phyloP scores from a whole-genome alignment of 2,113 vertebrate species.

The Periophthalmodon schlosseri region DNA sequence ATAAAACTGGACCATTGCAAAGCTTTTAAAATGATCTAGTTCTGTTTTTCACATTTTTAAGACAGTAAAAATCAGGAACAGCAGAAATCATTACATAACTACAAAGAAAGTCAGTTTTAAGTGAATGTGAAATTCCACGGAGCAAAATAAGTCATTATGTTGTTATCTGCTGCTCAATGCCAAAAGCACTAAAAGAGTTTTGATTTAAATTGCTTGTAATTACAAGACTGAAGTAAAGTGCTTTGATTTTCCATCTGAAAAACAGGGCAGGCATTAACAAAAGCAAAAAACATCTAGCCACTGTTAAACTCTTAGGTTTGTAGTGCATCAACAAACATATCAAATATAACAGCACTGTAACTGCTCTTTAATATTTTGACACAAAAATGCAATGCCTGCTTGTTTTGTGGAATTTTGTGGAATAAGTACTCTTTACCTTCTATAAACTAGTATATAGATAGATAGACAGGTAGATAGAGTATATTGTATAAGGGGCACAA shows the following conservation, averaged over 20 bases:
- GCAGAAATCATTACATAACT: neutral
- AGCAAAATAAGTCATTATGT: conserved; percentile 6
- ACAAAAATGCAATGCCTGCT: no score
- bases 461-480: no score
- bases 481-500: no score
- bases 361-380: no score
- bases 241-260: neutral
- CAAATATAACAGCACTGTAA: neutral
- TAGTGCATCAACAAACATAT: neutral
- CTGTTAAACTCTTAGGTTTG: neutral
- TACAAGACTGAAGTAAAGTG: conserved; percentile 23
- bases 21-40: no score
- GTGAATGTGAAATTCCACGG: conserved; percentile 1
- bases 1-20: no score
- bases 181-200: conserved; percentile 16
- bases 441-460: no score
- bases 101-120: neutral
- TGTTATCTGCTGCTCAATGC: conserved; percentile 9
- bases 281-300: conserved; percentile 17
- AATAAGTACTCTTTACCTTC: no score
- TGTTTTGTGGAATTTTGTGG: no score
- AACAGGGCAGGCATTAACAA: conserved; percentile 16
- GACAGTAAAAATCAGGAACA: neutral
- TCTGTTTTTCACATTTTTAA: no score
- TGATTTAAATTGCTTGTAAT: conserved; percentile 32